phyloP scores from a whole-genome alignment of 2,888 invertebrate genomes.

The Drosophila antonietae region DNA sequence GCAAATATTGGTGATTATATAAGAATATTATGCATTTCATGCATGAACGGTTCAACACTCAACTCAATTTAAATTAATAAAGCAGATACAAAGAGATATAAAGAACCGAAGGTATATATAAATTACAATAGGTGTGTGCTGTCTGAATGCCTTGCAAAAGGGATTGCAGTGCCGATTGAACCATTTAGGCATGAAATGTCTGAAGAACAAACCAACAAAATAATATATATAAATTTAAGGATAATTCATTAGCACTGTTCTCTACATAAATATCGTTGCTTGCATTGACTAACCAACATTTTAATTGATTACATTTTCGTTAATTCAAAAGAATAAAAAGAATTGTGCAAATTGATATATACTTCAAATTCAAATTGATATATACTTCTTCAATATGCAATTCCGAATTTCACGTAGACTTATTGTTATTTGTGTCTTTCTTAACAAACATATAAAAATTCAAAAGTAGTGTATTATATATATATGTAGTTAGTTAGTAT shows the following conservation, averaged over 20 bases:
- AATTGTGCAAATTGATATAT: not conserved
- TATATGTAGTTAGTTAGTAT: slow-evolving; percentile 15
- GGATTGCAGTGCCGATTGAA: slow-evolving; percentile 44
- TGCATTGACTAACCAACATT: slow-evolving; percentile 66
- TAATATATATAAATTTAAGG: slow-evolving; percentile 23
- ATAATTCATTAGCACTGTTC: slow-evolving; percentile 21
- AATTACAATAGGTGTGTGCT: slow-evolving; percentile 40
- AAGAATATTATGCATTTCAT: slow-evolving; percentile 57
- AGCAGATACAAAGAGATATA: slow-evolving; percentile 5
- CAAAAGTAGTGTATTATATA: slow-evolving; percentile 50
- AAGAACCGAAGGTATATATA: slow-evolving; percentile 9
- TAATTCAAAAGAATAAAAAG: not conserved
- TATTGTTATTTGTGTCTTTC: not conserved
- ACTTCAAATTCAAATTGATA: not conserved
- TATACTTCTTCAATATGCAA: not conserved
- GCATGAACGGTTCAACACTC: slow-evolving; percentile 64
- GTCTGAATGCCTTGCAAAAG: slow-evolving; percentile 4
- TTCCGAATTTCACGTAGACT: slow-evolving; percentile 1
- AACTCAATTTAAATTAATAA: slow-evolving; percentile 8
- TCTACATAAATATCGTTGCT: slow-evolving; percentile 67
- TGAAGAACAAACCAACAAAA: slow-evolving; percentile 32
- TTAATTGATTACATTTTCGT: slow-evolving; percentile 4
- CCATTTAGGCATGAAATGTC: slow-evolving; percentile 68
- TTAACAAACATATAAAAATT: slow-evolving; percentile 28
- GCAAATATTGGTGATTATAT: slow-evolving; percentile 7